phyloP scores from a whole-genome alignment of 2,888 invertebrate genomes.

The Ditula angustiorana region DNA sequence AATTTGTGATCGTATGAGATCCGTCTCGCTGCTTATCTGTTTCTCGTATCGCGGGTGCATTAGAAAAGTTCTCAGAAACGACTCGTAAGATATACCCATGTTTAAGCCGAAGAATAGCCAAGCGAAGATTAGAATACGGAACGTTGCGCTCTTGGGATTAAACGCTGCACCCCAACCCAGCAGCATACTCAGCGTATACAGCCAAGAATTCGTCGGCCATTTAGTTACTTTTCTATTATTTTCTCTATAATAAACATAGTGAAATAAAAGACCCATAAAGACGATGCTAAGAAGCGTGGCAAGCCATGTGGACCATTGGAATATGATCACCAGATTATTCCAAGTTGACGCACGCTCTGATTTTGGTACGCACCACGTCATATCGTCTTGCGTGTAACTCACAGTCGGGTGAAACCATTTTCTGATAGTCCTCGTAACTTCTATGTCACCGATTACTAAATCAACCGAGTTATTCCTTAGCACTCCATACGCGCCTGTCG shows the following conservation, averaged over 20 bases:
- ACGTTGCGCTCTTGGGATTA: constrained; percentile 69
- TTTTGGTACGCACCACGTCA: constrained; percentile 79
- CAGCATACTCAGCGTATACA: constrained; percentile 79
- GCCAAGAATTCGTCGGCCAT: constrained; percentile 78
- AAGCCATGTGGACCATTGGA: constrained; percentile 79
- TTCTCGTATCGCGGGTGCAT: constrained; percentile 82
- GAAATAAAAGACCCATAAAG: constrained; percentile 70
- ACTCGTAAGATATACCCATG: constrained; percentile 81
- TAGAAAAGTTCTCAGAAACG: constrained; percentile 80
- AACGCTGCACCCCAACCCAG: constrained; percentile 78
- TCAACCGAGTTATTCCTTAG: constrained; percentile 69
- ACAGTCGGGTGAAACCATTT: constrained; percentile 79
- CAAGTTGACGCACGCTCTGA: constrained; percentile 75
- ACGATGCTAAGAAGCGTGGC: constrained; percentile 69
- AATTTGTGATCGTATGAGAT: constrained; percentile 75
- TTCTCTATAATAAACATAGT: constrained; percentile 70
- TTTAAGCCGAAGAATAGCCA: constrained; percentile 82
- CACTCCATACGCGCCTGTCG: constrained; percentile 69
- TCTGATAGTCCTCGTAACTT: constrained; percentile 73
- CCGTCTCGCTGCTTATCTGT: constrained; percentile 77
- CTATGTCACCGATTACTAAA: constrained; percentile 77
- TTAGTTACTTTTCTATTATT: constrained; percentile 61
- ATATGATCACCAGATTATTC: constrained; percentile 79
- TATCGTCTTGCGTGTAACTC: constrained; percentile 80
- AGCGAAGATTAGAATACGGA: constrained; percentile 74